Evolutionary conservation across 2,113 vertebrate genomes (phyloP), one percentile per base, ranked within the genome.

Genomic region (Epinephelus cyanopodus): DNA sequence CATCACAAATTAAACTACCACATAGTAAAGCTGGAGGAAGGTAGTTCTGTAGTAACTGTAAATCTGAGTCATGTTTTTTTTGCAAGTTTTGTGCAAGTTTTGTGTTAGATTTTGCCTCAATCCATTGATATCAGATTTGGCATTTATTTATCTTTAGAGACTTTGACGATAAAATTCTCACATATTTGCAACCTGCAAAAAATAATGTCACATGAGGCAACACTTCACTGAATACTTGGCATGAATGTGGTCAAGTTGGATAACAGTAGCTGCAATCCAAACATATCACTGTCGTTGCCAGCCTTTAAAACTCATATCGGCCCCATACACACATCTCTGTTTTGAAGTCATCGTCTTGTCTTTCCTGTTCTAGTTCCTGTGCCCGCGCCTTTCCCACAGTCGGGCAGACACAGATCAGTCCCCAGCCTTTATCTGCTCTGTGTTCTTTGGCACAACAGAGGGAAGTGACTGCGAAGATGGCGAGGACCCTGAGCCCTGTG

Each of bases 371-470:
- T 74, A 88, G 83, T 84, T 89, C 92, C 90, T 91, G 94, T 89
- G 90, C 93, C 94, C 85, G 92, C 82, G 67, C 80, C 84, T 95
- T 97, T 97, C 96, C 96, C 97, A 97, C 95, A 96, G 93, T 95
- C 87, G 69, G 73, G 58, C 93, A 91, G 89, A 86, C 89, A 86
- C 88, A 87, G 79, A 93, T 90, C 90, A 83, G 81, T 91, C 81
- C 79, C 87, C 70, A 87, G 88, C 90, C 67, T 94, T 96, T 95
- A 95, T 95, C 96, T 86, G 91, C 86, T 95, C 81, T 97, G 96
- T 97, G 96, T 96, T 94, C 95, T 96, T 96, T 98, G 97, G 97
- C 97, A 96, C 94, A 93, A 87, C 87, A 90, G 88, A 86, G 95
- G 97, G 97, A 98, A 98, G 95, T 96, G 96, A 97, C 95, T 89